phyloP scores from a whole-genome alignment of 2,888 invertebrate species.

The Pseudococcus jackbeardsleyi region DNA sequence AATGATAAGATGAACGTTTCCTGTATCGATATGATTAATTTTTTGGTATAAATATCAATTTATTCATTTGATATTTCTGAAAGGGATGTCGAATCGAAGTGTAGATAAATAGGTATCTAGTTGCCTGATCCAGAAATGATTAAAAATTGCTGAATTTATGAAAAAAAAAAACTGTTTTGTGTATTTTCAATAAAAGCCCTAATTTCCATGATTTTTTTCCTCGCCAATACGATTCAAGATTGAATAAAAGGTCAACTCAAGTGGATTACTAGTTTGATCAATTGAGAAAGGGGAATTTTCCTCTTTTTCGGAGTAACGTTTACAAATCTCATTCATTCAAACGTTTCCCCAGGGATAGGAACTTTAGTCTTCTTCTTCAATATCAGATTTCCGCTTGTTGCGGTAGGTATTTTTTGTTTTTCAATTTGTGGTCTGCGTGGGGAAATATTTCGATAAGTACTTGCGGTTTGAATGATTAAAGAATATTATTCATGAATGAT shows the following conservation, averaged over 20 bases:
- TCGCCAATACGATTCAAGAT: too few relatives aligned
- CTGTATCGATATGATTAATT: background rate
- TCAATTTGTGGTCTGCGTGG: background rate
- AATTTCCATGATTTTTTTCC: too few relatives aligned
- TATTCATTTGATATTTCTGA: background rate
- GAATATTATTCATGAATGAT: background rate
- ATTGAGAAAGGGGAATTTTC: background rate
- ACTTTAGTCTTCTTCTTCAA: background rate
- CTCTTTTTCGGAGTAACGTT: background rate
- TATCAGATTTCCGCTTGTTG: slow-evolving; percentile 3
- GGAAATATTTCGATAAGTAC: background rate
- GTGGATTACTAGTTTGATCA: background rate
- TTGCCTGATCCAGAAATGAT: too few relatives aligned
- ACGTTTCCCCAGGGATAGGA: background rate
- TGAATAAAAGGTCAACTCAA: too few relatives aligned
- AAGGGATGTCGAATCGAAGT: background rate
- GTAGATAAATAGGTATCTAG: background rate
- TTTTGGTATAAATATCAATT: background rate
- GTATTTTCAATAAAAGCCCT: too few relatives aligned
- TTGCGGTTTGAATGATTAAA: background rate
- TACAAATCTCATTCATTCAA: slow-evolving; percentile 18
- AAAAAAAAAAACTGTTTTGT: too few relatives aligned
- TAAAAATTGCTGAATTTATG: background rate
- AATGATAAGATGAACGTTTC: too few relatives aligned
- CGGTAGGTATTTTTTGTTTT: background rate